These are phyloP conservation scores for Thalassophryne amazonica DNA, from an alignment of 2,797 vertebrate species.

Conservation along the genomic window DNA sequence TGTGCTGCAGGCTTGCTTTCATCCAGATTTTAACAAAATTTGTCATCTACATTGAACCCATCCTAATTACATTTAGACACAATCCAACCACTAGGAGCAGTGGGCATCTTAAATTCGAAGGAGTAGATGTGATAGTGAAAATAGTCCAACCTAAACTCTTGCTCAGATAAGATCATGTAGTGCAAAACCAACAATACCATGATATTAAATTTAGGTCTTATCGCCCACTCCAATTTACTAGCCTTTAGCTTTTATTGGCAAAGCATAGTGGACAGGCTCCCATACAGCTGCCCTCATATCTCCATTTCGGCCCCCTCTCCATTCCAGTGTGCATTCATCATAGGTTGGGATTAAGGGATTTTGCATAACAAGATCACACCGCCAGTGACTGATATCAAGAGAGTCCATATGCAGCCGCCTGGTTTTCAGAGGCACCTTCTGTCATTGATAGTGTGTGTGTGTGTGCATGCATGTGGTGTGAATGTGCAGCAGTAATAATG, in stretches of 20 bases:
- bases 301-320: constrained; percentile 66
- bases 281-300: constrained; percentile 75
- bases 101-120: too few species aligned
- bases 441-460: constrained; percentile 88
- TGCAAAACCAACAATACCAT: too few species aligned
- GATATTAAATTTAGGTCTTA: too few species aligned
- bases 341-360: constrained; percentile 98
- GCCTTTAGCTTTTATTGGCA: constrained; percentile 51
- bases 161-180: too few species aligned
- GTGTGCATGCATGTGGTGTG: constrained; percentile 81
- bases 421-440: constrained; percentile 92
- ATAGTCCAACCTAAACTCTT: too few species aligned
- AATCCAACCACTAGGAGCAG: too few species aligned
- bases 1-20: too few species aligned
- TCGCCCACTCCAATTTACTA: too few species aligned
- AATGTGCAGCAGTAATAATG: constrained; percentile 79
- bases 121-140: too few species aligned
- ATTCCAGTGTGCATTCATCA: constrained; percentile 87
- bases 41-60: too few species aligned
- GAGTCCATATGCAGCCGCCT: constrained; percentile 98
- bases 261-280: constrained; percentile 64
- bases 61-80: too few species aligned
- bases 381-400: constrained; percentile 99
- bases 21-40: too few species aligned
- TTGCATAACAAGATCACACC: constrained; percentile 99